Conservation (phyloP, 2,888 invertebrate genomes). For the Acrocyrtus sp. region DNA sequence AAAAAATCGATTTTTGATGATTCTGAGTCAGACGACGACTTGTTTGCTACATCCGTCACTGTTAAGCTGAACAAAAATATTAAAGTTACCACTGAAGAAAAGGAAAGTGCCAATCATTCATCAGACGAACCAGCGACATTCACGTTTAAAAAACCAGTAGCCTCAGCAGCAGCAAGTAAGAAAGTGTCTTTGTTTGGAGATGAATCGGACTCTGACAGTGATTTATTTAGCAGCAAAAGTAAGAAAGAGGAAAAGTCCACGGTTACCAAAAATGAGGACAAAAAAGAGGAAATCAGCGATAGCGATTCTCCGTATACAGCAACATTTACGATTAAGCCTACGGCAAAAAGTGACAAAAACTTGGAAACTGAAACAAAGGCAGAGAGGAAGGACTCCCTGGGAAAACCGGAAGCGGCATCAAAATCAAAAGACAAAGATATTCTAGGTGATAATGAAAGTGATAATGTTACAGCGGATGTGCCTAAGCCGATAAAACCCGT, state of each 20-base stretch:
- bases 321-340: not conserved
- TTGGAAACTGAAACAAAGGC: not conserved
- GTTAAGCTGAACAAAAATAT: no score
- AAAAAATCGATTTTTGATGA: conserved; percentile 62
- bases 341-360: no score
- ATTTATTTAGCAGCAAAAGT: conserved; percentile 17
- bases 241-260: not conserved
- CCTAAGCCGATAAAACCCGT: conserved; percentile 13
- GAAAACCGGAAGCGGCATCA: not conserved
- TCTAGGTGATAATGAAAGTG: not conserved
- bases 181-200: conserved; percentile 19
- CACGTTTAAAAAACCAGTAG: not conserved
- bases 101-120: not conserved
- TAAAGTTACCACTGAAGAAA: not conserved
- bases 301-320: no score
- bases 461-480: not conserved
- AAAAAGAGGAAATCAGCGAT: no score
- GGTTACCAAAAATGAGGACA: not conserved
- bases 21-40: conserved; percentile 61
- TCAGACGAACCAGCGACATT: not conserved
- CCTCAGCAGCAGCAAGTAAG: not conserved
- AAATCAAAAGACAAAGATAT: not conserved
- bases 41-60: no score
- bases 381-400: not conserved
- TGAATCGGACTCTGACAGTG: conserved; percentile 32